Base-by-base conservation (phyloP, 30 jellyfish, hydroid and myxozoan species). In the Pelagia noctiluca region DNA sequence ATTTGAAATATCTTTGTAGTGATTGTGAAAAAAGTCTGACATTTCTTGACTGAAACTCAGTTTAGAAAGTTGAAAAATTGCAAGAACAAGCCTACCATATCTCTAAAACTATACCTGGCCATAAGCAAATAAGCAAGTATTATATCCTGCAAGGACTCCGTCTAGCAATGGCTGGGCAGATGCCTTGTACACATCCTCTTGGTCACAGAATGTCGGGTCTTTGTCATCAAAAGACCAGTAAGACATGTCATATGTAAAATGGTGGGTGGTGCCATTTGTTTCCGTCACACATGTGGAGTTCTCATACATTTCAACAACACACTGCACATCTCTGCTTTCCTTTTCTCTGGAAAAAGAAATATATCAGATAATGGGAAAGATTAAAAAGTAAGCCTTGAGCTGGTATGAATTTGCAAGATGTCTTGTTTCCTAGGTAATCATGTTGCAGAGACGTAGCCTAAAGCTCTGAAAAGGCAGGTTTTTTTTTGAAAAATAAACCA, bases 91-190 rank as follows among this genome's bases (percentile, higher is more conserved):
- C 13, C 62, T n/a, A n/a, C n/a, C n/a, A n/a, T n/a, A n/a, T n/a
- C n/a, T n/a, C n/a, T n/a, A 42, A 5, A 16, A 42, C 16, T 46
- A 48, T 46, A 93, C 98, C 97, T 93, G 98, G 57, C 98, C 98
- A 80, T 93, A 93, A 5, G 98, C 98, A 93, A 93, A 93, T 32
- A 93, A 83, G 52, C 98, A 93, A 3, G 98, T 93, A 83, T 93
- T 93, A 84, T 87, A 93, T 26, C 98, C 98, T 52, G 80, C 75
- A 12, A 87, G 60, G 25, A 96, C 88, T 25, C 93, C 88, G 65
- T 86, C 96, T 49, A 93, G 87, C 35, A 93, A 62, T 0, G 98
- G 97, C 69, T 93, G 80, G 23, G 92, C 98, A 32, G 89, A 62
- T 42, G 70, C 29, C 0, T 66, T 54, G 83, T 80, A 93, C 3